Evolutionary conservation across 2,797 vertebrate genomes (phyloP), one percentile per base, ranked within the genome.

Genomic region (Cuculus canorus): DNA sequence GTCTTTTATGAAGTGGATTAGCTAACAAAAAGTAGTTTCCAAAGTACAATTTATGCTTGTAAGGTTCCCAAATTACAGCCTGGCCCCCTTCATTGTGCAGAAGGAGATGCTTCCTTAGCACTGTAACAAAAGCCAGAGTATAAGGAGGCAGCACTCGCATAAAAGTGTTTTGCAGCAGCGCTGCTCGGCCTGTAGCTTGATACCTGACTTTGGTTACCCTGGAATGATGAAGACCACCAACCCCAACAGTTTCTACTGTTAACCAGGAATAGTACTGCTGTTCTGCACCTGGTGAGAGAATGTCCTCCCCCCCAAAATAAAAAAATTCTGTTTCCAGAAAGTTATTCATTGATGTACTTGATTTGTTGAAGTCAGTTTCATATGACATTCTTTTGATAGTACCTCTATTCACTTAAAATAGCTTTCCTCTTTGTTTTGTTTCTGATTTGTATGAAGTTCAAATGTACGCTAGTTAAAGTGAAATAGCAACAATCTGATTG

Each of bases 31-130:
- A 77, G 14, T 86, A 21, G n/a, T 43, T 93, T 91, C 60, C 35
- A 39, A 59, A 1, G 1, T 69, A 77, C 28, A 85, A 73, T 88
- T 93, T n/a, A 69, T 37, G 59, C 91, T 94, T 93, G 22, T 70
- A 70, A 81, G 93, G 53, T 72, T 88, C 30, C 84, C 27, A 76
- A 78, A 89, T 89, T 88, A 90, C 28, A 90, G n/a, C 24, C 43
- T 69, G 47, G 6, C 17, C 16, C 6, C 16, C 17, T 72, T 80
- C 22, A 5, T 17, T 83, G 39, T 76, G 39, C 68, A 88, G 77
- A 82, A 94, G 60, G 72, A 88, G 90, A 93, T 35, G 28, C 18
- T 27, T 90, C 80, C 53, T 91, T 39, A 52, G 68, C 65, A 61
- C 43, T 48, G 15, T 50, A 68, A 72, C 27, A 94, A 69, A 95